Percentiles rank a stretch among this genome's conserved stretches.
These are phyloP conservation scores for Ectropis grisescens DNA, from an alignment of 1,140 invertebrate species.

Conservation along the genomic window DNA sequence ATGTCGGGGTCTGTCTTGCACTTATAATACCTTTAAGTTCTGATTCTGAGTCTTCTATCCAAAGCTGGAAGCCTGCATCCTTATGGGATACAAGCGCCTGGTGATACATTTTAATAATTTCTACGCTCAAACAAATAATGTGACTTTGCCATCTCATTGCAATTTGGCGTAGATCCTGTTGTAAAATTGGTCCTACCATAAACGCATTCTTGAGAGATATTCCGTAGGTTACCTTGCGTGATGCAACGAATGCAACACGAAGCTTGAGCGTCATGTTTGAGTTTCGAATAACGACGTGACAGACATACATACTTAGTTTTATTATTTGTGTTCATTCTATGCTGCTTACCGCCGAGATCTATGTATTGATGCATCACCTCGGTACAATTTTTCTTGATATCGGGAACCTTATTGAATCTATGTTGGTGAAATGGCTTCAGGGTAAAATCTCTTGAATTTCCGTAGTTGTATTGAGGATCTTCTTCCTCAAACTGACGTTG, in stretches of 20 bases:
- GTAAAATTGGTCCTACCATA: constrained; percentile 4
- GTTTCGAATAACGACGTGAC: constrained; percentile 1
- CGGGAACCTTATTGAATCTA: constrained; percentile 3
- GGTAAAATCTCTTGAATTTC: constrained; percentile 6
- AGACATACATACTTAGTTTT: not conserved
- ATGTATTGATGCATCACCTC: constrained; percentile 12
- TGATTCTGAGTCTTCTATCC: not conserved
- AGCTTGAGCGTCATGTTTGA: constrained; percentile 1
- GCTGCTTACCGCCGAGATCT: constrained; percentile 9
- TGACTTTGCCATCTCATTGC: constrained; percentile 8
- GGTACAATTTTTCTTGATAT: constrained; percentile 6
- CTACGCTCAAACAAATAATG: constrained; percentile 2
- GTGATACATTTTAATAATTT: constrained; percentile 9
- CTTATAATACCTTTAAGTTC: constrained; percentile 1
- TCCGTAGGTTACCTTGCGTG: not conserved
- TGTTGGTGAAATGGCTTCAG: constrained; percentile 4
- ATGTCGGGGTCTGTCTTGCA: not conserved
- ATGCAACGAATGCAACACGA: constrained; percentile 3
- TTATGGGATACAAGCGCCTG: not conserved
- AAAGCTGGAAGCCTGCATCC: constrained; percentile 1
- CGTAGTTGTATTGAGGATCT: constrained; percentile 5
- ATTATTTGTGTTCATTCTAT: constrained; percentile 6
- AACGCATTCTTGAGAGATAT: constrained; percentile 2
- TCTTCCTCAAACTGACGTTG: constrained; percentile 8
- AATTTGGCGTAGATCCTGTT: constrained; percentile 3